phyloP scores from a whole-genome alignment of 2,888 invertebrate genomes.

The Pachycephus smyrnensis region DNA sequence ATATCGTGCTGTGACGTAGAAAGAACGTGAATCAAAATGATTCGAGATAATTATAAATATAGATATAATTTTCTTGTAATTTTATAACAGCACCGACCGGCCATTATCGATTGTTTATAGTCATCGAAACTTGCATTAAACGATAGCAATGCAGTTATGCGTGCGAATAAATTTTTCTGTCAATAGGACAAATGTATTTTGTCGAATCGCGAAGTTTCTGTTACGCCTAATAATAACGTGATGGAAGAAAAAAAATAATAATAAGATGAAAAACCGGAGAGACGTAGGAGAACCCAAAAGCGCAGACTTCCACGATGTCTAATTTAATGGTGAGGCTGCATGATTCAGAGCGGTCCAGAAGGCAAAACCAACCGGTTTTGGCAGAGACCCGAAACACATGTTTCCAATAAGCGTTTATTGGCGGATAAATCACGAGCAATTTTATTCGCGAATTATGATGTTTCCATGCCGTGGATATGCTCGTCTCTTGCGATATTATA shows the following conservation, averaged over 20 bases:
- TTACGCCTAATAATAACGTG: neutral
- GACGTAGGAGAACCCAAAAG: slow-evolving; percentile 5
- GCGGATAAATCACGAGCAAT: slow-evolving; percentile 58
- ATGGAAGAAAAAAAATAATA: neutral
- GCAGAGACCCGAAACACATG: slow-evolving; percentile 54
- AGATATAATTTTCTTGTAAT: neutral
- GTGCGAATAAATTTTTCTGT: neutral
- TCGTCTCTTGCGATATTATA: neutral
- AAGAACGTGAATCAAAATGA: neutral
- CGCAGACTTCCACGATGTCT: slow-evolving; percentile 48
- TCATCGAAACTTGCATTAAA: neutral
- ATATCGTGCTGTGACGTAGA: neutral
- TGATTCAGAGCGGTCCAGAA: slow-evolving; percentile 44
- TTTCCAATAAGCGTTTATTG: slow-evolving; percentile 61
- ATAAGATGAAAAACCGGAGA: neutral
- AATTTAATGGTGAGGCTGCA: slow-evolving; percentile 55
- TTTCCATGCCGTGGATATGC: slow-evolving; percentile 38
- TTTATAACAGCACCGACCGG: neutral
- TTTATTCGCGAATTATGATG: slow-evolving; percentile 58
- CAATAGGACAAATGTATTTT: neutral
- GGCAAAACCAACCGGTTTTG: slow-evolving; percentile 55
- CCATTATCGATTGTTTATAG: neutral
- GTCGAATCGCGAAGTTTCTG: neutral
- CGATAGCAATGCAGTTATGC: neutral
- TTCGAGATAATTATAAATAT: neutral